Conservation (phyloP, 2,113 vertebrate genomes). For the Catharus fuscescens region DNA sequence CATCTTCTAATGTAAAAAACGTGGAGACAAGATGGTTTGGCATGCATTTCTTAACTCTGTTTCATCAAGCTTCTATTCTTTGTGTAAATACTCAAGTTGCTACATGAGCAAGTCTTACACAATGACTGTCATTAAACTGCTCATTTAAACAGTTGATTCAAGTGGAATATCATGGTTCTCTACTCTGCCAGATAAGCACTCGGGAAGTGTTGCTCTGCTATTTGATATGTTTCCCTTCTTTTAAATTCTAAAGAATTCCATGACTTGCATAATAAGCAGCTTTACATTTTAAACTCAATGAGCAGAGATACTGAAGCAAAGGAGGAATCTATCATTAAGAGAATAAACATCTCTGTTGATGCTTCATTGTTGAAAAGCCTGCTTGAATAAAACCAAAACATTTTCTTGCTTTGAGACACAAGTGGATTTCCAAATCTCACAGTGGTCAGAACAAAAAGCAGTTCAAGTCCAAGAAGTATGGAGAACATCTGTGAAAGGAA, state of each 20-base stretch:
- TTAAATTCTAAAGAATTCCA: constrained; percentile 20
- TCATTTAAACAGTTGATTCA: constrained; percentile 57
- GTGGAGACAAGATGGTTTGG: constrained; percentile 35
- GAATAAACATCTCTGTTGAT: constrained; percentile 16
- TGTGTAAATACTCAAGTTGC: constrained; percentile 41
- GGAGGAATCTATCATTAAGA: not conserved
- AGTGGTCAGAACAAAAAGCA: not conserved
- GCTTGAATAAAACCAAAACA: constrained; percentile 2
- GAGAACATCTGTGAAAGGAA: constrained; percentile 17
- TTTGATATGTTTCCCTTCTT: constrained; percentile 33
- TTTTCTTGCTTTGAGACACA: constrained; percentile 26
- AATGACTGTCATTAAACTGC: constrained; percentile 52
- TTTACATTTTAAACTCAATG: constrained; percentile 53
- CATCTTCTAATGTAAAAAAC: not conserved
- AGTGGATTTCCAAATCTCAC: constrained; percentile 41
- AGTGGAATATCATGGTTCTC: constrained; percentile 35
- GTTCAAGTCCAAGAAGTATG: not conserved
- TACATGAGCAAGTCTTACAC: constrained; percentile 47
- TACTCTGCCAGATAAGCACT: constrained; percentile 50
- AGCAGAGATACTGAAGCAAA: not conserved
- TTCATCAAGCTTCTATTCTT: constrained; percentile 67
- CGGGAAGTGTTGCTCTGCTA: constrained; percentile 21
- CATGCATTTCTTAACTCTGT: constrained; percentile 44
- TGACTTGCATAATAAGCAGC: constrained; percentile 30
- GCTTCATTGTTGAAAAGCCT: constrained; percentile 8